Base-by-base conservation (phyloP, 2,113 vertebrate genomes). In the Excalfactoria chinensis region DNA sequence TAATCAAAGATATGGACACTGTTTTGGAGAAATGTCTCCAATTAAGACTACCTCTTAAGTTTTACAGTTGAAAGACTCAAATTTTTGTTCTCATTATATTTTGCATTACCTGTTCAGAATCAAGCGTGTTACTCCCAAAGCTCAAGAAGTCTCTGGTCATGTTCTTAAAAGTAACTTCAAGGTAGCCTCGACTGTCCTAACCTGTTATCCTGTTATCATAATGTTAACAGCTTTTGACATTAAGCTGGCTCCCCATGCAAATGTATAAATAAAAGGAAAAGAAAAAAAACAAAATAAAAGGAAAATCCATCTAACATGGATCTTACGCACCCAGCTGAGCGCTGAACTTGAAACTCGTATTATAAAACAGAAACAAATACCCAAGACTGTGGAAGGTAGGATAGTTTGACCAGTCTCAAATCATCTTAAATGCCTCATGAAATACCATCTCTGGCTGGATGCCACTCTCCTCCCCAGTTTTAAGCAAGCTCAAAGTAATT, bases 151-250 rank as follows among this genome's bases (percentile, higher is more conserved):
- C 44, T 44, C 4, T 44, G 13, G 13, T 18, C 60, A 71, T 2
- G 5, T 14, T 53, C 79, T n/a, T 14, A 83, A 43, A 12, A 66
- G 11, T 5, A 34, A 22, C 7, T 43, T 43, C 28, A 48, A 40
- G 23, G 48, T 13, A 62, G 46, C 10, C 13, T 20, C 43, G 22
- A 14, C 25, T 11, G 5, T 23, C 55, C 58, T 9, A 13, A 11
- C 43, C 13, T 12, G 13, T 26, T n/a, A 49, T 3, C 17, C 30
- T 15, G 16, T 48, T 34, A 40, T n/a, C 49, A n/a, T 4, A 60
- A 62, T 0, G 0, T 7, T 22, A 64, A 11, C 30, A 43, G 12
- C 19, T 90, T 91, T 53, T 43, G 32, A 71, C 17, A 67, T 2
- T 34, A 67, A 10, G 4, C 25, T 55, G 28, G 9, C 22, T 19